phyloP scores from a whole-genome alignment of 1,140 invertebrate species.

The Drosophila tani region DNA sequence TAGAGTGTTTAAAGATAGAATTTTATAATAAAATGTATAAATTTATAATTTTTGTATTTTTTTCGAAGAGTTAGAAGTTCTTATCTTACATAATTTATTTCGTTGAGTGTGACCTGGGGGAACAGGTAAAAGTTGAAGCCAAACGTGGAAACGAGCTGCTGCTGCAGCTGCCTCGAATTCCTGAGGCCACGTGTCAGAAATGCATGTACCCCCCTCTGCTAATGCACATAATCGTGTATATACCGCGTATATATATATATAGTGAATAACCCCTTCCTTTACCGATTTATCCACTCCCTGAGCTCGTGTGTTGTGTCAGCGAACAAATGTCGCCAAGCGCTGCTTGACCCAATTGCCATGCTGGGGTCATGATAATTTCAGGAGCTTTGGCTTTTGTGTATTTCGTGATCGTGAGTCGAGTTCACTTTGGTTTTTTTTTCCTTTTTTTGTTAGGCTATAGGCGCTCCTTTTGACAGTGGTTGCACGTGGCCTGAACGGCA shows the following conservation, averaged over 20 bases:
- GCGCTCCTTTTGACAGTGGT: slow-evolving; percentile 56
- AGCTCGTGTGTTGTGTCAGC: slow-evolving; percentile 73
- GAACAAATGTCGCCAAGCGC: slow-evolving; percentile 73
- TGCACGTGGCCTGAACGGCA: slow-evolving; percentile 46
- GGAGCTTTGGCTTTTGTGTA: slow-evolving; percentile 75
- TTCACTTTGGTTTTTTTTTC: slow-evolving; percentile 20
- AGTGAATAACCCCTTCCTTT: slow-evolving; percentile 12
- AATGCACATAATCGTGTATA: neutral
- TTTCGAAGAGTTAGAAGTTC: neutral
- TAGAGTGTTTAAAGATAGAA: neutral
- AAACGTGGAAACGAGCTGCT: slow-evolving; percentile 13
- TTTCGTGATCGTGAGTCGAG: slow-evolving; percentile 75
- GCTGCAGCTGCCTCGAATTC: slow-evolving; percentile 58
- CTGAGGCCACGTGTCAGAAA: slow-evolving; percentile 66
- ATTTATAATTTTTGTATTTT: too few species aligned
- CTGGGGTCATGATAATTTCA: slow-evolving; percentile 81
- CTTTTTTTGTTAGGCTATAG: neutral
- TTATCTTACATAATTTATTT: neutral
- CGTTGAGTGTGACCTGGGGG: slow-evolving; percentile 26
- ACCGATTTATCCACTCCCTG: slow-evolving; percentile 23
- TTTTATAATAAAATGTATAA: neutral
- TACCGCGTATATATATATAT: neutral
- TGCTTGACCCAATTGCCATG: slow-evolving; percentile 76
- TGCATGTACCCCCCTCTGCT: slow-evolving; percentile 22
- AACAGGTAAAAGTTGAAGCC: slow-evolving; percentile 41